Evolutionary conservation across 2,113 vertebrate species (phyloP).

Genomic region (Antechinus stuartii): DNA sequence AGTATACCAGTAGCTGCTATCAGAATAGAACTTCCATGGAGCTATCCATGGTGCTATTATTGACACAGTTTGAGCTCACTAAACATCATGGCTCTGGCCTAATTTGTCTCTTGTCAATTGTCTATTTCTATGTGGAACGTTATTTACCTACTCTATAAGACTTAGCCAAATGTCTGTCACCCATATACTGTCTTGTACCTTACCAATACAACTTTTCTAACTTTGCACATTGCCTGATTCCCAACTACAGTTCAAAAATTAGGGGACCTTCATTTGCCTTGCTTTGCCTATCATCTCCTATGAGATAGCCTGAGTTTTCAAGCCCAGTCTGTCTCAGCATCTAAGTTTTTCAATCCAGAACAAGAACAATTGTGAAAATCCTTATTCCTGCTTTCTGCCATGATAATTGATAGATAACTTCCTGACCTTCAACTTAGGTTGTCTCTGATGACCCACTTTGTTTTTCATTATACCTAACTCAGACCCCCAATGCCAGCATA

Average conservation of each 20-base stretch:
- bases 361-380: neutral
- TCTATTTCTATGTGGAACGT: neutral
- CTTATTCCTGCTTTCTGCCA: neutral
- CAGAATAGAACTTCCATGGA: neutral
- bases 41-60: neutral
- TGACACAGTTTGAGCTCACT: neutral
- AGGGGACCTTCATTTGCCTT: neutral
- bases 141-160: neutral
- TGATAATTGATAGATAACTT: neutral
- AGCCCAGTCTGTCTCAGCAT: neutral
- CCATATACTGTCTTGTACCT: neutral
- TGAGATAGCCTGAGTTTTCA: neutral
- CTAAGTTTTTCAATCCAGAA: neutral
- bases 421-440: neutral
- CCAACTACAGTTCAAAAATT: neutral
- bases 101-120: neutral
- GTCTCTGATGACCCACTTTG: neutral
- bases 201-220: neutral
- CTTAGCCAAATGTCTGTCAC: neutral
- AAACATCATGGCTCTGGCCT: neutral
- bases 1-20: neutral
- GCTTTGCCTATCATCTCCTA: neutral
- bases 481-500: neutral
- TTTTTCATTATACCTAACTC: neutral
- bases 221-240: neutral